phyloP scores from a whole-genome alignment of 2,113 vertebrate genomes.

The Anoura caudifer region DNA sequence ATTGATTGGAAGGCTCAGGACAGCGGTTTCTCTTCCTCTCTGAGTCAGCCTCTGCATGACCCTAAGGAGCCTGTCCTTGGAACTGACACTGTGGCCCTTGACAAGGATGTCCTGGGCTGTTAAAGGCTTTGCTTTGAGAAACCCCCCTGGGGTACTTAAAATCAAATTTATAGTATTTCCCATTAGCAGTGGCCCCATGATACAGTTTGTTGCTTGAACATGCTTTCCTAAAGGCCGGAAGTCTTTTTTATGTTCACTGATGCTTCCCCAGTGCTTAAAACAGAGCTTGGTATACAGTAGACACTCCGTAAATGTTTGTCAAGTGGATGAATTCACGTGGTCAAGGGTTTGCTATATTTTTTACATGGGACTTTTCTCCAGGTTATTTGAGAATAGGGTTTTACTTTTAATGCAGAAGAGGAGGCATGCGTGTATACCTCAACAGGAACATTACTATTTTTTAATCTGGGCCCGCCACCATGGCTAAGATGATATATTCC shows the following conservation, averaged over 20 bases:
- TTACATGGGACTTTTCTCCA: not conserved
- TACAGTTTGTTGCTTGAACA: not conserved
- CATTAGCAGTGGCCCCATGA: too few species aligned
- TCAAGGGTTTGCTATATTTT: not conserved
- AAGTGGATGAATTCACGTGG: not conserved
- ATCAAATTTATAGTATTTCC: not conserved
- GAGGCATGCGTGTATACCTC: not conserved
- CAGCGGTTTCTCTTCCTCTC: not conserved
- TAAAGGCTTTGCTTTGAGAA: not conserved
- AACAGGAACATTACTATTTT: not conserved
- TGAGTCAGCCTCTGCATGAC: not conserved
- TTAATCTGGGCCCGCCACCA: not conserved
- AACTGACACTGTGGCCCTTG: not conserved
- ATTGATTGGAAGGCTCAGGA: not conserved
- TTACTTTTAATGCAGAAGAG: not conserved
- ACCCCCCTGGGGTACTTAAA: not conserved
- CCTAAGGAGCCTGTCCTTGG: not conserved
- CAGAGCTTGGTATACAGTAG: not conserved
- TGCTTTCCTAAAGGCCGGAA: not conserved
- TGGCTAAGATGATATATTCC: too few species aligned
- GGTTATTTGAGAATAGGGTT: not conserved
- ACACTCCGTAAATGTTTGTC: not conserved
- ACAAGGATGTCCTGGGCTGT: too few species aligned
- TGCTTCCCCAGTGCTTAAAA: not conserved
- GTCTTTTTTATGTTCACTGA: not conserved